A percentile compares a stretch with the other conserved stretches of the same genome.
These are phyloP conservation scores for Spatulosminthurus flaviceps DNA, from an alignment of 2,888 invertebrate genomes.

Conservation along the genomic window DNA sequence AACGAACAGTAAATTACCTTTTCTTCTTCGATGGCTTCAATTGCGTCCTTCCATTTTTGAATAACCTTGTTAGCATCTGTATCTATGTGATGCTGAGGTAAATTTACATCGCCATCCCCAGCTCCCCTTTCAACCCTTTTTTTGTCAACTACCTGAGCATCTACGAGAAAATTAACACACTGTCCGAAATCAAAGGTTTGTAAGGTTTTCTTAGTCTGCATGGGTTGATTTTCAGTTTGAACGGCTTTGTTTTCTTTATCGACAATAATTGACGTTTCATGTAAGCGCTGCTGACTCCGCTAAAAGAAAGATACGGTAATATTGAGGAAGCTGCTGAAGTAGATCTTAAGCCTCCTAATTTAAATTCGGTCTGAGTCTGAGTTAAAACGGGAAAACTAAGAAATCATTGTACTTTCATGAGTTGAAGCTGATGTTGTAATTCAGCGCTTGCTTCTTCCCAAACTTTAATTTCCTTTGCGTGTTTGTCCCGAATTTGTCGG, in stretches of 20 bases:
- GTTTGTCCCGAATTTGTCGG: constrained; percentile 59
- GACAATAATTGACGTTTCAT: constrained; percentile 49
- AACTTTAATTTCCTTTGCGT: constrained; percentile 53
- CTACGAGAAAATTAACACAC: constrained; percentile 20
- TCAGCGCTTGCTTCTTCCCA: constrained; percentile 56
- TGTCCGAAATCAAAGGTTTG: constrained; percentile 30
- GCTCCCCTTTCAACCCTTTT: background rate
- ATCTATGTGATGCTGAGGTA: background rate
- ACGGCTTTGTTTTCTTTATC: constrained; percentile 29
- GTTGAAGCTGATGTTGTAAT: constrained; percentile 55
- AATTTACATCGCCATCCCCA: constrained; percentile 27
- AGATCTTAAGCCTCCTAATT: too few species aligned
- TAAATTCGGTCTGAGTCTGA: too few species aligned
- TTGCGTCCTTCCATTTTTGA: constrained; percentile 35
- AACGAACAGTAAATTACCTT: constrained; percentile 22
- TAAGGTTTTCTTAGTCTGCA: background rate
- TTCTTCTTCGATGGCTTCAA: constrained; percentile 37
- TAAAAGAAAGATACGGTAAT: too few species aligned
- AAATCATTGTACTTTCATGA: constrained; percentile 41
- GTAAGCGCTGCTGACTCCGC: constrained; percentile 52
- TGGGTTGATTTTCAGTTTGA: constrained; percentile 33
- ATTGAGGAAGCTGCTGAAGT: too few species aligned
- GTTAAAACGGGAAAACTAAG: too few species aligned
- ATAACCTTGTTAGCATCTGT: background rate
- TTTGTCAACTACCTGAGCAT: background rate